Evolutionary conservation across 2,797 vertebrate genomes (phyloP).

Genomic region (Labeo calbasu): DNA sequence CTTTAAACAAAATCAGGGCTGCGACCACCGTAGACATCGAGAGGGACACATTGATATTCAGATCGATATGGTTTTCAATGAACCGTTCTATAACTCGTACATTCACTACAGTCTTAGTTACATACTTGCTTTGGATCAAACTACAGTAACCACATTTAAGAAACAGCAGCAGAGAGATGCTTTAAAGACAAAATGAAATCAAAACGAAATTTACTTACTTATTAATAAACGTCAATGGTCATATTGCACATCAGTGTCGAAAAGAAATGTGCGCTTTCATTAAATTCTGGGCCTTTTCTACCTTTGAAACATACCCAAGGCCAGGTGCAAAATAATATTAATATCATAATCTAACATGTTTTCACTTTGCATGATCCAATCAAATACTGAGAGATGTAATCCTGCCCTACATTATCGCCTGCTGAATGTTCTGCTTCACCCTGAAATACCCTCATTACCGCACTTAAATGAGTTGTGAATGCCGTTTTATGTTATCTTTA

Average conservation of each 20-base stretch:
- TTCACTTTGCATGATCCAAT: slow-evolving; percentile 6
- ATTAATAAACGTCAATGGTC: not conserved
- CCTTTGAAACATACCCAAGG: not conserved
- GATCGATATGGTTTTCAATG: slow-evolving; percentile 13
- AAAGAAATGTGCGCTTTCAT: not conserved
- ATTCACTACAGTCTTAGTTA: not conserved
- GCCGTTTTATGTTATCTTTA: slow-evolving; percentile 3
- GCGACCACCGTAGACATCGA: not conserved
- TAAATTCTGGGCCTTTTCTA: not conserved
- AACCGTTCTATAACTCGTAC: not conserved
- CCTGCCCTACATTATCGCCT: not conserved
- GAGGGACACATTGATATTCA: slow-evolving; percentile 18
- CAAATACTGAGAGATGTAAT: not conserved
- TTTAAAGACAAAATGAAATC: not conserved
- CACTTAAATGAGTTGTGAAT: not conserved
- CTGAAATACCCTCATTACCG: not conserved
- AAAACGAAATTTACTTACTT: not conserved
- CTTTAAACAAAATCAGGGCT: not conserved
- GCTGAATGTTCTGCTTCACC: not conserved
- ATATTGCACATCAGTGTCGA: not conserved
- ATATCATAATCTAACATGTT: not conserved
- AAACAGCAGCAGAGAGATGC: not conserved
- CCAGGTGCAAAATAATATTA: not conserved
- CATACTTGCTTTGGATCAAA: not conserved
- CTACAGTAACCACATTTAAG: not conserved